A percentile compares a stretch with the other conserved stretches of the same genome.
phyloP scores from a whole-genome alignment of 2,888 invertebrate species.

The Ceratothoa steindachneri region DNA sequence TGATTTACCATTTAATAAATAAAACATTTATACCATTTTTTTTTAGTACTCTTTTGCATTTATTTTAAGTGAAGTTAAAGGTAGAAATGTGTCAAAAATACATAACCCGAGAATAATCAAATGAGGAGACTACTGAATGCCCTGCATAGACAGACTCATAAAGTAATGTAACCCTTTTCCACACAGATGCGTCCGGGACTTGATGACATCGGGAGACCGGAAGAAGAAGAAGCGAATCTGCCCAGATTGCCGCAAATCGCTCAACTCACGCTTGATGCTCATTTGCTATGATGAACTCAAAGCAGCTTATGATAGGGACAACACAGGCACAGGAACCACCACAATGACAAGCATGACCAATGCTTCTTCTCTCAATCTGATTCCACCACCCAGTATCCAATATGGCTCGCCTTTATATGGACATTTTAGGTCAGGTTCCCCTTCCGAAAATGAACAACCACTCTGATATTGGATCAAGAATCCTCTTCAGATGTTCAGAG shows the following conservation, averaged over 20 bases:
- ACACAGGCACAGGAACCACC: constrained; percentile 11
- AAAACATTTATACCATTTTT: too few relatives aligned
- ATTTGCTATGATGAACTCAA: constrained; percentile 54
- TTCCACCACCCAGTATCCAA: background rate
- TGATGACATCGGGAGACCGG: constrained; percentile 62
- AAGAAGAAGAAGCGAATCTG: constrained; percentile 65
- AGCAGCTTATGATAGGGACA: constrained; percentile 31
- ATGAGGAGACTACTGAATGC: too few relatives aligned
- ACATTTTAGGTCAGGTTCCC: constrained; percentile 19
- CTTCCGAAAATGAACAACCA: constrained; percentile 37
- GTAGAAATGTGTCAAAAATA: too few relatives aligned
- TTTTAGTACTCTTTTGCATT: too few relatives aligned
- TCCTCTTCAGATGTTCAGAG: constrained; percentile 20
- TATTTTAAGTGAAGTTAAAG: too few relatives aligned
- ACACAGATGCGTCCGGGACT: constrained; percentile 64
- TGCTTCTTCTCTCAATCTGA: background rate
- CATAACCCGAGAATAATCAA: too few relatives aligned
- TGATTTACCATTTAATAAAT: too few relatives aligned
- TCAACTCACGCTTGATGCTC: constrained; percentile 64
- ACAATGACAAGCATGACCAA: constrained; percentile 26
- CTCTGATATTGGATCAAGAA: constrained; percentile 35
- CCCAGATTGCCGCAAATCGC: constrained; percentile 67
- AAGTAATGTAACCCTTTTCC: background rate
- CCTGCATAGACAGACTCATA: too few relatives aligned
- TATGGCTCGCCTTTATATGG: background rate